A percentile compares a stretch with the other conserved stretches of the same genome.
These are phyloP conservation scores for Oreochromis niloticus DNA, from an alignment of 2,113 vertebrate genomes.

Conservation along the genomic window DNA sequence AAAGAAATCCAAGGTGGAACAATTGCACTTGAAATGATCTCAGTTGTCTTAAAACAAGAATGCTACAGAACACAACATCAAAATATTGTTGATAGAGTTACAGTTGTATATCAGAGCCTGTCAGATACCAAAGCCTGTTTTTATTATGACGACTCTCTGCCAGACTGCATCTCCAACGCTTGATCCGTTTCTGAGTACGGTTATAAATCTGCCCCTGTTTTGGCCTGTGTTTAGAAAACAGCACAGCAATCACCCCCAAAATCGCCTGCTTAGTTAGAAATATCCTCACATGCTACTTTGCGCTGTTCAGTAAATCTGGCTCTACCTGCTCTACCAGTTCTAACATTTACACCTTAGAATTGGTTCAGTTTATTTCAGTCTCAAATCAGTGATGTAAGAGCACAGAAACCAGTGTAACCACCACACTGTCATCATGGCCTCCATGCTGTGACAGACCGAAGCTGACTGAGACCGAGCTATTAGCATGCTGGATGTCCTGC, in stretches of 20 bases:
- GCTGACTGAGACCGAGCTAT: neutral
- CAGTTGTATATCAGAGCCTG: rapidly evolving
- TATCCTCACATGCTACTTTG: neutral
- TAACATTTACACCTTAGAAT: neutral
- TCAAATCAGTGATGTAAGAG: neutral
- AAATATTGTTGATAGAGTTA: neutral
- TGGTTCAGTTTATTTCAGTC: neutral
- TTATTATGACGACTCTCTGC: neutral
- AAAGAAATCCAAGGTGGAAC: neutral
- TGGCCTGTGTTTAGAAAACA: neutral
- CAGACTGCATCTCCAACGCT: neutral
- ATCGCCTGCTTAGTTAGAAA: neutral
- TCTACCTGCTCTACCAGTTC: neutral
- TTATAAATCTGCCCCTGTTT: neutral
- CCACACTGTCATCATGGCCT: neutral
- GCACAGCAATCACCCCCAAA: neutral
- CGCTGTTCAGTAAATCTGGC: rapidly evolving
- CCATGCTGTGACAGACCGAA: neutral
- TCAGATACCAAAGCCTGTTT: neutral
- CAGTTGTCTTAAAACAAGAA: neutral
- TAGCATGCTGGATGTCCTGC: neutral
- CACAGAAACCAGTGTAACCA: neutral
- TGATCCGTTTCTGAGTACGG: neutral
- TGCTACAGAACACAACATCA: neutral
- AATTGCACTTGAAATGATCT: rapidly evolving